phyloP scores from a whole-genome alignment of 2,797 vertebrate genomes.

The Bryconaethiops microstoma region DNA sequence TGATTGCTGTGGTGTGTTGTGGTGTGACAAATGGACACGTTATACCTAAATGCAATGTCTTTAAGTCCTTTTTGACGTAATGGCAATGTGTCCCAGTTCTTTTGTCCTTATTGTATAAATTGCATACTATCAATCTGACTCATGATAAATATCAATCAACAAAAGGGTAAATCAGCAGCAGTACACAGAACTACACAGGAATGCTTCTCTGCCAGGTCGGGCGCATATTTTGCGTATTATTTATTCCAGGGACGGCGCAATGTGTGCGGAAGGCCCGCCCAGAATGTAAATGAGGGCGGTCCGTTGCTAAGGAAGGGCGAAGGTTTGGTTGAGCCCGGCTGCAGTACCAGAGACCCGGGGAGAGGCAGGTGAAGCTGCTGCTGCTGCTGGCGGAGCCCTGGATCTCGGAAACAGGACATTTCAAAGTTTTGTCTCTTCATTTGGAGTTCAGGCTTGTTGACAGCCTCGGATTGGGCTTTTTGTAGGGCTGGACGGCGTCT shows the following conservation, averaged over 20 bases:
- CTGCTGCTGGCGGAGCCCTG: conserved; percentile 6
- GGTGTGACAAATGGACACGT: too few species aligned
- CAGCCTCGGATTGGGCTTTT: background rate
- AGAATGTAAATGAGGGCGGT: conserved; percentile 68
- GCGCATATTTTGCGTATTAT: conserved; percentile 53
- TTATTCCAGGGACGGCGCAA: conserved; percentile 40
- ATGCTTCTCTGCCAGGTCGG: background rate
- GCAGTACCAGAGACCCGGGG: conserved; percentile 27
- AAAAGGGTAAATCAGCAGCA: too few species aligned
- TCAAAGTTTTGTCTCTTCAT: background rate
- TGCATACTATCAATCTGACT: too few species aligned
- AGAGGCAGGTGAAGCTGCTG: conserved; percentile 29
- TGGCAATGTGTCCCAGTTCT: too few species aligned
- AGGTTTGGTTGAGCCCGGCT: conserved; percentile 53
- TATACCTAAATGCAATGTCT: too few species aligned
- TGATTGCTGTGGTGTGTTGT: too few species aligned
- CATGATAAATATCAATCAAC: too few species aligned
- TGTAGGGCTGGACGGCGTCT: conserved; percentile 15
- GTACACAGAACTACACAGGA: background rate
- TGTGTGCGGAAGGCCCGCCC: conserved; percentile 43
- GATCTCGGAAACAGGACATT: background rate
- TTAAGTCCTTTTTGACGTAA: too few species aligned
- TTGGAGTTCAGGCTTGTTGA: background rate
- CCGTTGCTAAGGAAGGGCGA: conserved; percentile 81
- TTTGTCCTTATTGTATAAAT: too few species aligned